These are phyloP conservation scores for Myripristis murdjan DNA, from an alignment of 2,797 vertebrate genomes.

Conservation along the genomic window DNA sequence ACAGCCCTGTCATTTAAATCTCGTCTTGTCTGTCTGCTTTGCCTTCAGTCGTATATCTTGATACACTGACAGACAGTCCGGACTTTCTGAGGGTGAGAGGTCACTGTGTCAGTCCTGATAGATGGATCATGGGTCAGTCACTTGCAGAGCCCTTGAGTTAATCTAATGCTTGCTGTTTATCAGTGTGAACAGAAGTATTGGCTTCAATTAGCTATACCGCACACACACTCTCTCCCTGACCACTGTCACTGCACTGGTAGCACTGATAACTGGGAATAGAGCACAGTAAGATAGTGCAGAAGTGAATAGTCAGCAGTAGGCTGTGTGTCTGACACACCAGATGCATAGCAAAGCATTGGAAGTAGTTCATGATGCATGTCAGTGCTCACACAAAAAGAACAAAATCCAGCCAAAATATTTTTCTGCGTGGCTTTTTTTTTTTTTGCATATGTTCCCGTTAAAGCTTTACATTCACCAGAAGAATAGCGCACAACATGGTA, in stretches of 20 bases:
- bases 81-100: slow-evolving; percentile 17
- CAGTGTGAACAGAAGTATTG: not conserved
- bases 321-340: not conserved
- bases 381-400: too few species aligned
- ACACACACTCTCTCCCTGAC: not conserved
- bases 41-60: slow-evolving; percentile 1
- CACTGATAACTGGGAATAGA: too few species aligned
- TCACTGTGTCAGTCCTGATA: slow-evolving; percentile 38
- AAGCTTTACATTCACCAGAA: not conserved
- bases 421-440: too few species aligned
- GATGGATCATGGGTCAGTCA: slow-evolving; percentile 11
- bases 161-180: slow-evolving; percentile 4
- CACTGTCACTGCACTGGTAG: too few species aligned
- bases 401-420: too few species aligned
- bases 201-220: slow-evolving; percentile 1
- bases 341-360: too few species aligned
- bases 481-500: not conserved
- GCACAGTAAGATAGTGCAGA: too few species aligned
- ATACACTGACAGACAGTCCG: slow-evolving; percentile 13
- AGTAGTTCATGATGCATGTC: too few species aligned
- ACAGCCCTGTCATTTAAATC: not conserved
- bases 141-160: not conserved
- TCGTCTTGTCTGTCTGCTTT: too few species aligned
- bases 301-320: too few species aligned
- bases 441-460: too few species aligned